Conservation (phyloP, 2,797 vertebrate genomes). For the Sphaeramia orbicularis region DNA sequence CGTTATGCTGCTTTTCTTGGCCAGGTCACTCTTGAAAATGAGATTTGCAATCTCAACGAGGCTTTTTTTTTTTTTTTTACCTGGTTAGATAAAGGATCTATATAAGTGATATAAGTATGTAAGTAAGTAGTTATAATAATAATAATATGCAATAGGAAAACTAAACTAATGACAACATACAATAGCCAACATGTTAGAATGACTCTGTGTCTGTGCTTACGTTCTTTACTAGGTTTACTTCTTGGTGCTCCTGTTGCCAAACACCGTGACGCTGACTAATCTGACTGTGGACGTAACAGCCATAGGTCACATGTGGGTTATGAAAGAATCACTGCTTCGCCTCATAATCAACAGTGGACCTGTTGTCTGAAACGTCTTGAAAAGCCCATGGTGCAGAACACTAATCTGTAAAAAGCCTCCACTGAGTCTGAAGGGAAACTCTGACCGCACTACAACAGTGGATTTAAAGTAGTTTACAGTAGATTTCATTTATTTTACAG, state of each 20-base stretch:
- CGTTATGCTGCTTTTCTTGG: too few relatives aligned
- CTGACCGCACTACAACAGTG: neutral
- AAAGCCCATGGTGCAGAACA: conserved; percentile 51
- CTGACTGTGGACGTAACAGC: conserved; percentile 25
- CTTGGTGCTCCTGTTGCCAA: conserved; percentile 39
- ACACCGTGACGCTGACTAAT: conserved; percentile 33
- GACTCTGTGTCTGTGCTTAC: too few relatives aligned
- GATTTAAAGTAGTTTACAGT: too few relatives aligned
- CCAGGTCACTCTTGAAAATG: too few relatives aligned
- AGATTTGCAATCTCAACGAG: too few relatives aligned
- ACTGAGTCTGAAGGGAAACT: conserved; percentile 26
- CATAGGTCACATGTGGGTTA: conserved; percentile 69
- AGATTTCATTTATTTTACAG: neutral
- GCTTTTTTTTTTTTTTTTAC: too few relatives aligned
- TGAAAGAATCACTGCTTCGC: conserved; percentile 54
- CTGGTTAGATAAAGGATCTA: too few relatives aligned
- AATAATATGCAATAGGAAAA: too few relatives aligned
- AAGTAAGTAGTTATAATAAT: too few relatives aligned
- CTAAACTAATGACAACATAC: too few relatives aligned
- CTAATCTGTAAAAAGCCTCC: conserved; percentile 72
- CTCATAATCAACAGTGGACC: conserved; percentile 70
- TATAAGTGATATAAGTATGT: too few relatives aligned
- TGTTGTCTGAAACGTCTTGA: conserved; percentile 71
- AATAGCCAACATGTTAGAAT: too few relatives aligned
- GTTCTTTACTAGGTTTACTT: neutral